These are phyloP conservation scores for Dastarcus helophoroides DNA, from an alignment of 2,888 invertebrate species.

Conservation along the genomic window DNA sequence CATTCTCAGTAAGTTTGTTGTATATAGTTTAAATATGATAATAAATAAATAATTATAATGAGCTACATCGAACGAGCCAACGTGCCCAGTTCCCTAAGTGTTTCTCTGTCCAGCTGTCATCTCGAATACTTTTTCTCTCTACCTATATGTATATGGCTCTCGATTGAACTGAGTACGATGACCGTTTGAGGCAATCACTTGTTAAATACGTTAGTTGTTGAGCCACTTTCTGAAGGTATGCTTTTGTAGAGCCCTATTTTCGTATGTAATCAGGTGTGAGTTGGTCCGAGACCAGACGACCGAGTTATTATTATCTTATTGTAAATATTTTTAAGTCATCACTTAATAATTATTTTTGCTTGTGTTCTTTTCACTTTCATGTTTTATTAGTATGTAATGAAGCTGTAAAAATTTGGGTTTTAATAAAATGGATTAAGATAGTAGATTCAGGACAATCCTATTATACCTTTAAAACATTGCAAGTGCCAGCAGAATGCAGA, in stretches of 20 bases:
- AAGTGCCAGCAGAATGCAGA: too few species aligned
- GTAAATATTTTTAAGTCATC: constrained; percentile 40
- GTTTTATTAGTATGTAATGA: constrained; percentile 36
- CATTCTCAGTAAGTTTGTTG: constrained; percentile 27
- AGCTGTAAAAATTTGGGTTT: constrained; percentile 40
- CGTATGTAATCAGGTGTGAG: constrained; percentile 30
- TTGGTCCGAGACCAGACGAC: constrained; percentile 36
- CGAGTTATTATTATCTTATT: constrained; percentile 38
- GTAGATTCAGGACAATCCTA: too few species aligned
- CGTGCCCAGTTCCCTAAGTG: too few species aligned
- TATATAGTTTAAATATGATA: constrained; percentile 32
- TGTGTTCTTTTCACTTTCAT: constrained; percentile 38
- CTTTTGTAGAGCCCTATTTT: constrained; percentile 37
- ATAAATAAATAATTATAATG: too few species aligned
- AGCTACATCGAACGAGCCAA: too few species aligned
- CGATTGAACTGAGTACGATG: too few species aligned
- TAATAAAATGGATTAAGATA: constrained; percentile 38
- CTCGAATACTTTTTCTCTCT: too few species aligned
- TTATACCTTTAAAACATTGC: too few species aligned
- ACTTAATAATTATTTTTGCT: constrained; percentile 37
- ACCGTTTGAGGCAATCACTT: constrained; percentile 8
- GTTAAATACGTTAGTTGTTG: constrained; percentile 16
- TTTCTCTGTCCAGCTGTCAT: too few species aligned
- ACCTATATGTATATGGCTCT: too few species aligned
- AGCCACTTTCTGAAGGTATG: constrained; percentile 25